Base-by-base conservation (phyloP, 1,140 invertebrate genomes). In the Brachionus sp. region DNA sequence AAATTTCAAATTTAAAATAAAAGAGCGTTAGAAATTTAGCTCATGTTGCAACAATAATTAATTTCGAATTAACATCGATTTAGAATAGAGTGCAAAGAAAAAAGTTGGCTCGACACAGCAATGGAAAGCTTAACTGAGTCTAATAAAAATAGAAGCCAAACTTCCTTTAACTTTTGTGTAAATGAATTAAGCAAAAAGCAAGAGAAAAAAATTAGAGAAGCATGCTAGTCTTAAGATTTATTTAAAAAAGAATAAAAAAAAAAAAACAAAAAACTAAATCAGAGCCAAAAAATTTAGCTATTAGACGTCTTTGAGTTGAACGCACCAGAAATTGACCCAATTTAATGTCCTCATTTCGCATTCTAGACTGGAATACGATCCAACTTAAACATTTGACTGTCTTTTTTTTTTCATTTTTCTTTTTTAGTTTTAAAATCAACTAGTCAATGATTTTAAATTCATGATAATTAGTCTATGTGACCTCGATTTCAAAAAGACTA, bases 401-500 rank as follows among this genome's bases (percentile, higher is more conserved):
- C 66, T 70, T 70, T 70, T 66, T 66, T 35, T 53, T 53, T 23
- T 53, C n/a, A n/a, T 44, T 7, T 44, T 7, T 44, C 42, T 44
- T 44, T 44, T 44, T 44, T 44, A 12, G 10, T 44, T 5, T 23
- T 5, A 12, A 70, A 70, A 70, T 70, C 66, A 70, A 70, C 66
- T 70, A 70, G 66, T 70, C 66, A 70, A 70, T 70, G 66, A 70
- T 70, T 37, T 70, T 37, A 37, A 70, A 70, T 70, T 70, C 66
- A 70, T 70, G 66, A 70, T 70, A 70, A 70, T 70, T 70, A 70
- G 62, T 66, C 9, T 70, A 6, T 37, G 33, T 70, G 66, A 70
- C 66, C 66, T 70, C 66, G 66, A 70, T 70, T 70, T 70, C 35
- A 37, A 19, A 35, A 70, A 35, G 9, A n/a, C 29, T 70, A 70